Percentiles rank a stretch among this genome's conserved stretches.
These are phyloP conservation scores for Paramuricea clavata DNA, from an alignment of 92 coral and sea anemone species.

Conservation along the genomic window DNA sequence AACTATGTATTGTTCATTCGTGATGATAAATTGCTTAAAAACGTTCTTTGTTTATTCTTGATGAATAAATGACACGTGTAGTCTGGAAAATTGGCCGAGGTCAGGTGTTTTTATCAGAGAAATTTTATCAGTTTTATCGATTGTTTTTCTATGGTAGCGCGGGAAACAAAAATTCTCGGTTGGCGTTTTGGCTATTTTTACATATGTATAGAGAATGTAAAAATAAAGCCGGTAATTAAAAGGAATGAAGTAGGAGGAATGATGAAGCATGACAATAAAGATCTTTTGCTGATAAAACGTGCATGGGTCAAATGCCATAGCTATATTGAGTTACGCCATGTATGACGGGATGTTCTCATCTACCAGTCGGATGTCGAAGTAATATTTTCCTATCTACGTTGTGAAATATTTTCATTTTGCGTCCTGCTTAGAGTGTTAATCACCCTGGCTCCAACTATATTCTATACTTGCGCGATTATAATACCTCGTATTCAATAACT, in stretches of 20 bases:
- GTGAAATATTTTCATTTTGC: not conserved
- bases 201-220: not conserved
- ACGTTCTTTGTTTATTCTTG: not conserved
- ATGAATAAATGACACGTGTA: conserved; percentile 4
- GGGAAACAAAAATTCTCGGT: not conserved
- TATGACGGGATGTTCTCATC: not conserved
- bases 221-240: too few relatives aligned
- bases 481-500: not conserved
- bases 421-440: not conserved
- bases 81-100: not conserved
- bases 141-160: not conserved
- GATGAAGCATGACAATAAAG: not conserved
- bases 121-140: not conserved
- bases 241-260: too few relatives aligned
- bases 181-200: too few relatives aligned
- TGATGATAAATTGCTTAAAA: not conserved
- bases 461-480: not conserved
- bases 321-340: too few relatives aligned
- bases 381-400: not conserved
- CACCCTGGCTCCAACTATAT: not conserved
- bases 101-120: not conserved
- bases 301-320: not conserved
- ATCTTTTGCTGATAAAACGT: not conserved
- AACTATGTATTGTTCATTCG: not conserved
- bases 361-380: not conserved